Base-by-base conservation (phyloP, 1,140 invertebrate genomes). In the Temnothorax curvispinosus region DNA sequence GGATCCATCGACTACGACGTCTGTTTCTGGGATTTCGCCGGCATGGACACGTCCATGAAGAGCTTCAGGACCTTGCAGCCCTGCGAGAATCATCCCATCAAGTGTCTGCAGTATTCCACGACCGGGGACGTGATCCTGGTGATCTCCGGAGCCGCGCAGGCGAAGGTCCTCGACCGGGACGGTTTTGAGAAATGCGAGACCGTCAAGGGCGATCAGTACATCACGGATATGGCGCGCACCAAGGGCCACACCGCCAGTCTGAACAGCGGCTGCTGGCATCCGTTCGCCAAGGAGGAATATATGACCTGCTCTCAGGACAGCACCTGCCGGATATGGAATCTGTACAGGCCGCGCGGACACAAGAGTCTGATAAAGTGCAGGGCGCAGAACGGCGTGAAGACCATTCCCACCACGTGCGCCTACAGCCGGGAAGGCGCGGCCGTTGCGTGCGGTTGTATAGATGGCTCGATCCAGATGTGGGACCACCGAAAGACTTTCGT, bases 391-490 rank as follows among this genome's bases (percentile, higher is more conserved):
- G 99, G 99, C 0, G 96, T 99, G 0, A 98, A 98, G 95, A 98
- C 98, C 0, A 97, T 97, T 56, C 99, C 99, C 0, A 98, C 98
- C 0, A 96, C 98, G 0, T 99, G 98, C 91, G 96, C 96, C 2
- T 99, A 98, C 92, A 98, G 97, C 84, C 95, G 98, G 80, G 99
- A 99, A 94, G 99, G 99, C 0, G 97, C 98, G 78, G 96, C 98
- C 0, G 97, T 99, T 27, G 98, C 98, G 0, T 98, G 98, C 76
- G 99, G 97, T 0, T 99, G 99, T 93, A 96, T 97, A 41, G 99
- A 99, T 95, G 99, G 99, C 2, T 99, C 98, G 0, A 97, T 99
- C 90, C 99, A 99, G 94, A 97, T 99, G 95, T 99, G 99, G 99
- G 99, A 99, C 94, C 97, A 98, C 71, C 96, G 99, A 58, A 97